Evolutionary conservation across 2,113 vertebrate genomes (phyloP).

Genomic region (Gymnobelideus leadbeateri): DNA sequence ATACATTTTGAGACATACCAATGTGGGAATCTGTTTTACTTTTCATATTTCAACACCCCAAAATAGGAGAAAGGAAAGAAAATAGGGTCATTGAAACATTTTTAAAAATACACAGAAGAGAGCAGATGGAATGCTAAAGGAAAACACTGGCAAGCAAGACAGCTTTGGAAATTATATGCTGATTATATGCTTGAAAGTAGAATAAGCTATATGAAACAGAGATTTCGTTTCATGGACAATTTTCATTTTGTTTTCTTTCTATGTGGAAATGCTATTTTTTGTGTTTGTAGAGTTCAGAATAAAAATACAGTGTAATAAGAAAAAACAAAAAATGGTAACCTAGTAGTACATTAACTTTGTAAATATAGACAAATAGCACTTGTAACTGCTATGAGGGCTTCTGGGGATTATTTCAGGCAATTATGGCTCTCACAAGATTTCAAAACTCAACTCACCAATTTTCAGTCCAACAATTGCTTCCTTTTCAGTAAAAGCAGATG

Average conservation of each 20-base stretch:
- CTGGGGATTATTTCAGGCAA: conserved; percentile 7
- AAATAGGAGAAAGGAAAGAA: neutral
- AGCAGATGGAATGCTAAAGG: neutral
- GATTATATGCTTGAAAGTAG: neutral
- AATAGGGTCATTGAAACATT: neutral
- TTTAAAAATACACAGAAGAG: neutral
- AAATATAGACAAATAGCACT: conserved; percentile 22
- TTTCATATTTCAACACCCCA: neutral
- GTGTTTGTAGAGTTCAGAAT: neutral
- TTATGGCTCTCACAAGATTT: neutral
- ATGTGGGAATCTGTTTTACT: neutral
- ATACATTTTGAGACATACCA: neutral
- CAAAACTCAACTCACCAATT: neutral
- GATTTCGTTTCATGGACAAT: neutral
- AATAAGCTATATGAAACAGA: neutral
- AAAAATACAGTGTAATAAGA: neutral
- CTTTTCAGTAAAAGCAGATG: neutral
- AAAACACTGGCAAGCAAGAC: neutral
- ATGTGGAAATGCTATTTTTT: neutral
- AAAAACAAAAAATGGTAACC: neutral
- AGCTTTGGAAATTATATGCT: neutral
- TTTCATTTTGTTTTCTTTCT: neutral
- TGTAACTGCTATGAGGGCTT: neutral
- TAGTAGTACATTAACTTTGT: neutral
- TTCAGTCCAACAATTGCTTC: conserved; percentile 3